Base-by-base conservation (phyloP, 2,888 invertebrate species). In the Leucoma salicis region DNA sequence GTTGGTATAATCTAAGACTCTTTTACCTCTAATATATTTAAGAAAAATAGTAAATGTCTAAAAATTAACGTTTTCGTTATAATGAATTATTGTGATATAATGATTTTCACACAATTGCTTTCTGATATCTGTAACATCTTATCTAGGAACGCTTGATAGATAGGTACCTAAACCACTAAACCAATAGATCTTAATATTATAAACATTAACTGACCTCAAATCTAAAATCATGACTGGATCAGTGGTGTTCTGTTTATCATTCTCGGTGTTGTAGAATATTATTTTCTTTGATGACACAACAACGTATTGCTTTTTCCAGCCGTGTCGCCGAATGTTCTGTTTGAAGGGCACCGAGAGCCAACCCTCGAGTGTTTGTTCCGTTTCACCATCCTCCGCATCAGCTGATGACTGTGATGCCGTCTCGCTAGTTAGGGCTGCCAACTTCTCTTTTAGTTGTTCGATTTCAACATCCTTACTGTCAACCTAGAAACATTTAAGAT, bases 401-500 rank as follows among this genome's bases (percentile, higher is more conserved):
- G 96, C 95, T 8, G 97, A 97, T 49, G 96, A 96, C 48, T 98
- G 92, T 2, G 97, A 97, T 0, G 96, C 96, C 0, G 97, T 97
- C 85, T 98, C 98, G 63, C 94, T 94, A 53, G 94, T 95, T 25
- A 95, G 78, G 2, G 94, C 92, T 3, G 95, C 93, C 39, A 98
- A 86, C 78, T 97, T 97, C 79, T 96, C 94, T 72, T 95, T 95
- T 31, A 98, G 85, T 74, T 96, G 96, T 84, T 99, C 98, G 53
- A 99, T 97, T 87, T 99, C 98, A 0, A 95, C 96, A 75, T 99
- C 98, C 82, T 98, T 99, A 70, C 97, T 96, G 83, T 98, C 98
- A 48, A 98, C 92, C 90, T 90, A 60, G 0, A 46, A 55, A 45
- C 5, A 11, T 7, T 14, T 29, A 1, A 11, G 3, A n/a, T 2